These are phyloP conservation scores for Spheniscus humboldti DNA, from an alignment of 2,797 vertebrate species.

Conservation along the genomic window DNA sequence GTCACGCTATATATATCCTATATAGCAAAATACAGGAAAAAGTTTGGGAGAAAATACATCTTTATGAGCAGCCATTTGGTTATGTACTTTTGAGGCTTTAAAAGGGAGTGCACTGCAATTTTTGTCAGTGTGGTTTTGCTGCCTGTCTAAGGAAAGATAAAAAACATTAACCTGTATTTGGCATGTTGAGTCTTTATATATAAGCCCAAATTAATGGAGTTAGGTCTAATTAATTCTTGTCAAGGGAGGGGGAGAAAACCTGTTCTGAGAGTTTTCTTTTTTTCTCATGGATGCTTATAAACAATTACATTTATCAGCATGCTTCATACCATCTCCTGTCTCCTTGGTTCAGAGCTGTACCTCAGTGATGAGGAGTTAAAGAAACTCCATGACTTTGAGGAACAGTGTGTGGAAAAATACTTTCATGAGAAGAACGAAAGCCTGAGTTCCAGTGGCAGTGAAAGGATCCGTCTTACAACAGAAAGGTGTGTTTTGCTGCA, in stretches of 20 bases:
- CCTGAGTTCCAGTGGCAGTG: slow-evolving; percentile 76
- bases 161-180: not conserved
- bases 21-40: not conserved
- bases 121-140: not conserved
- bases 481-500: slow-evolving; percentile 73
- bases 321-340: not conserved
- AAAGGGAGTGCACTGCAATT: not conserved
- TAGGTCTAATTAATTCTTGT: not conserved
- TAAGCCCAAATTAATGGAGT: not conserved
- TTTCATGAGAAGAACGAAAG: slow-evolving; percentile 84
- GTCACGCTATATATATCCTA: not conserved
- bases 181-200: not conserved
- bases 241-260: not conserved
- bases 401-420: slow-evolving; percentile 88
- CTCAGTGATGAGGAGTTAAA: slow-evolving; percentile 88
- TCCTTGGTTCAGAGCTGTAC: slow-evolving; percentile 83
- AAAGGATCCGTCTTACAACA: slow-evolving; percentile 83
- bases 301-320: not conserved
- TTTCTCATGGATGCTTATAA: not conserved
- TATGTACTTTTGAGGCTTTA: not conserved
- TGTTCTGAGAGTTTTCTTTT: not conserved
- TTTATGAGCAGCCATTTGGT: not conserved
- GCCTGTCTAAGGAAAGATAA: not conserved
- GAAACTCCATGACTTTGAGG: slow-evolving; percentile 93
- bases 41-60: not conserved